Evolutionary conservation across 2,113 vertebrate species (phyloP).

Genomic region (Rhombomys opimus): DNA sequence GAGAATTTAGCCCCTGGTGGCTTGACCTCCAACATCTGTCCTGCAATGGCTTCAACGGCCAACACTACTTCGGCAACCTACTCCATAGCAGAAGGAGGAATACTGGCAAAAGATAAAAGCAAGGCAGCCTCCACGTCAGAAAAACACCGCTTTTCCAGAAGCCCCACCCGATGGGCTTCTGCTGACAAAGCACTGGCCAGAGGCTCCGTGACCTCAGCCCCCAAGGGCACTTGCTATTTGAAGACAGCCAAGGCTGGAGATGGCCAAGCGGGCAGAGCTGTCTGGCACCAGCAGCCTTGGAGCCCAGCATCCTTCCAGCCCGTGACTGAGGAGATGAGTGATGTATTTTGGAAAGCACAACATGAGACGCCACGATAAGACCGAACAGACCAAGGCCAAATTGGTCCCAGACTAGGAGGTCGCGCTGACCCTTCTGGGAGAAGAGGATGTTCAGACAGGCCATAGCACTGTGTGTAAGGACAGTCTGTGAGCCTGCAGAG

Average conservation of each 20-base stretch:
- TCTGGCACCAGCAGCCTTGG: neutral
- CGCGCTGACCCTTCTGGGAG: slow-evolving; percentile 64
- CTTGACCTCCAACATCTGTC: neutral
- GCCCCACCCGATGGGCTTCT: neutral
- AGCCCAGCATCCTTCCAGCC: neutral
- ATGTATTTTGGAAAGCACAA: slow-evolving; percentile 64
- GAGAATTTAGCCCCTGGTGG: neutral
- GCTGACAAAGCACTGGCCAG: neutral
- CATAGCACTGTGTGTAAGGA: neutral
- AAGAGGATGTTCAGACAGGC: slow-evolving; percentile 69
- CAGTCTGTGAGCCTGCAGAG: neutral
- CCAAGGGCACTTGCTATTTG: neutral
- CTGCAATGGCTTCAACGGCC: neutral
- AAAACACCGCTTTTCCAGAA: neutral
- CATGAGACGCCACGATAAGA: slow-evolving; percentile 47
- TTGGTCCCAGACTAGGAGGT: slow-evolving; percentile 69
- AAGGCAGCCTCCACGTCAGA: neutral
- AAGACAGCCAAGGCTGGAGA: neutral
- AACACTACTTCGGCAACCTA: neutral
- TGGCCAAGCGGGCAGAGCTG: neutral
- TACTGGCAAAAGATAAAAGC: neutral
- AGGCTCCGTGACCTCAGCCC: neutral
- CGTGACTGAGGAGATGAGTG: neutral
- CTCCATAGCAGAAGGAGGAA: neutral
- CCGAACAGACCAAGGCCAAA: slow-evolving; percentile 51